Evolutionary conservation across 2,797 vertebrate genomes (phyloP).

Genomic region (Denticeps clupeoides): DNA sequence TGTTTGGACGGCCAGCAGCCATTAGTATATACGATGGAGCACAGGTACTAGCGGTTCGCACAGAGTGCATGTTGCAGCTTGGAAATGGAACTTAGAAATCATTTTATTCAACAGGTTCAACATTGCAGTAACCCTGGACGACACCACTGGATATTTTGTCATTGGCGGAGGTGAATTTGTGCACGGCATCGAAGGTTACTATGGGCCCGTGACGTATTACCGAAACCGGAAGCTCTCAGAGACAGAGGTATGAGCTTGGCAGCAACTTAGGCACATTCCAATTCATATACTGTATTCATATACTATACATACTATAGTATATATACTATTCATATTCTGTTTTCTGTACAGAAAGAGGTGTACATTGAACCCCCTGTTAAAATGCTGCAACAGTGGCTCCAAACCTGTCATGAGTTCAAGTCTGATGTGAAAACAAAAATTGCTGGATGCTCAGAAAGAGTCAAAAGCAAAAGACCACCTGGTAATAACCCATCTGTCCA

Average conservation of each 20-base stretch:
- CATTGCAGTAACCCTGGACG: slow-evolving; percentile 42
- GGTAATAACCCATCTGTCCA: slow-evolving; percentile 41
- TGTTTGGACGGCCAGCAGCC: slow-evolving; percentile 32
- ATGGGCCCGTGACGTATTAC: slow-evolving; percentile 53
- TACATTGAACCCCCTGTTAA: slow-evolving; percentile 42
- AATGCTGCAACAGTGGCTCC: slow-evolving; percentile 50
- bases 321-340: not conserved
- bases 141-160: slow-evolving; percentile 62
- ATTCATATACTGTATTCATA: too few relatives aligned
- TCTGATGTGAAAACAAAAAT: slow-evolving; percentile 39
- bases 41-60: too few relatives aligned
- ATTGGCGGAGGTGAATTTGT: slow-evolving; percentile 57
- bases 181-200: slow-evolving; percentile 54
- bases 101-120: slow-evolving; percentile 44
- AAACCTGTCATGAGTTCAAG: slow-evolving; percentile 46
- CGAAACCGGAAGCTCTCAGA: slow-evolving; percentile 41
- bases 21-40: slow-evolving; percentile 16
- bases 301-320: too few relatives aligned
- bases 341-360: slow-evolving; percentile 36
- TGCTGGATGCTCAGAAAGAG: slow-evolving; percentile 24
- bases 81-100: too few relatives aligned
- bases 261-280: too few relatives aligned
- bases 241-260: slow-evolving; percentile 35
- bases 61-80: too few relatives aligned
- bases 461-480: slow-evolving; percentile 14